Evolutionary conservation across 2,797 vertebrate species (phyloP).

Genomic region (Lagocephalus sceleratus): DNA sequence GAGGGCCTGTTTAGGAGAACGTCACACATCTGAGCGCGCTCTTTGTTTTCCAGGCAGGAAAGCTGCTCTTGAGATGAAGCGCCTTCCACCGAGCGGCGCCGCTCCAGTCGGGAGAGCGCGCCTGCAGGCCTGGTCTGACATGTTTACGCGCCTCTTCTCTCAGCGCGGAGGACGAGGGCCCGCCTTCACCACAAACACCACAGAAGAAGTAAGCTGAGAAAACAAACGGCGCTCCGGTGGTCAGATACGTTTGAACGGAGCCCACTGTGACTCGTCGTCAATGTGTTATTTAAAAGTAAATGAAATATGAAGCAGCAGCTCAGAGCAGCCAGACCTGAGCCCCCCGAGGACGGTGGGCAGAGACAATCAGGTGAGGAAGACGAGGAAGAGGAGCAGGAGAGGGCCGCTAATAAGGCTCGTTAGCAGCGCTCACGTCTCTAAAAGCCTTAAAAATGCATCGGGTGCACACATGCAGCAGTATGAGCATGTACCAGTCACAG

Average conservation of each 20-base stretch:
- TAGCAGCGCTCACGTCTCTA: not conserved
- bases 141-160: slow-evolving; percentile 25
- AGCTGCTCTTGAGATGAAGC: not conserved
- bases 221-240: slow-evolving; percentile 5
- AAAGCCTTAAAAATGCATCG: not conserved
- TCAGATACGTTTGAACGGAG: slow-evolving; percentile 30
- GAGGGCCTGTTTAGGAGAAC: not conserved
- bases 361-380: slow-evolving; percentile 42
- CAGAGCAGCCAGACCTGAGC: slow-evolving; percentile 40
- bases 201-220: slow-evolving; percentile 4
- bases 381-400: slow-evolving; percentile 4
- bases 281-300: slow-evolving; percentile 53
- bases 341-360: slow-evolving; percentile 16
- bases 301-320: slow-evolving; percentile 55
- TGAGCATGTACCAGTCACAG: too few relatives aligned
- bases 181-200: slow-evolving; percentile 28
- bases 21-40: too few relatives aligned
- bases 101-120: slow-evolving; percentile 1
- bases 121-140: slow-evolving; percentile 28
- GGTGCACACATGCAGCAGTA: not conserved
- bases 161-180: too few relatives aligned
- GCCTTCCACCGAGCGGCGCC: slow-evolving; percentile 11
- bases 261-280: slow-evolving; percentile 37
- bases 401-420: not conserved
- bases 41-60: not conserved